Evolutionary conservation across 2,797 vertebrate species (phyloP).

Genomic region (Tokudaia tokunoshimensis): DNA sequence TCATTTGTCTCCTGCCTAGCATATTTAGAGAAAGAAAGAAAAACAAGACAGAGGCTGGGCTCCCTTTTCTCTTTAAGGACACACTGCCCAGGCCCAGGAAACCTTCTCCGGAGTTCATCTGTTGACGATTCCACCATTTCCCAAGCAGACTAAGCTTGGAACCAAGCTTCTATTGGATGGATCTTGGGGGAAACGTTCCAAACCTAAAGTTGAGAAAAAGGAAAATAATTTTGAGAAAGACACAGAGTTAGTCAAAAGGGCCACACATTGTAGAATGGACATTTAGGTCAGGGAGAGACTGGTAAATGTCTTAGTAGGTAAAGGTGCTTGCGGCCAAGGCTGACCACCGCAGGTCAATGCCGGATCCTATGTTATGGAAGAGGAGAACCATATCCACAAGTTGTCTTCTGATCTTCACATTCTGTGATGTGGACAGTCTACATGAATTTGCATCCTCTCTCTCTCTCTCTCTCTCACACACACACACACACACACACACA

Average conservation of each 20-base stretch:
- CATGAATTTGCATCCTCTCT: background rate
- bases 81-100: rapidly evolving
- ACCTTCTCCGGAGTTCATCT: background rate
- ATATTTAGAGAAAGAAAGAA: background rate
- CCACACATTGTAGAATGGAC: background rate
- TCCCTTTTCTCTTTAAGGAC: background rate
- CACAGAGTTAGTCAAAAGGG: background rate
- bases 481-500: background rate
- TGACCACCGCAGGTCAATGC: too few species aligned
- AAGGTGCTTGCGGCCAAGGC: too few species aligned
- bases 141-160: background rate
- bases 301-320: background rate
- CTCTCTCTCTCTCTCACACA: background rate
- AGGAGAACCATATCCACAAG: background rate
- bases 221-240: background rate
- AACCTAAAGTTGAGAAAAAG: background rate
- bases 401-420: background rate
- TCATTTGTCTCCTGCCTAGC: background rate
- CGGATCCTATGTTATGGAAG: background rate
- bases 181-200: background rate
- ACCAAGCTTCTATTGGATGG: too few species aligned
- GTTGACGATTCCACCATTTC: too few species aligned
- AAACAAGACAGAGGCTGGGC: background rate
- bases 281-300: background rate
- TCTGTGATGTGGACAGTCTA: background rate